phyloP scores from a whole-genome alignment of 2,113 vertebrate species.

The Glareola pratincola region DNA sequence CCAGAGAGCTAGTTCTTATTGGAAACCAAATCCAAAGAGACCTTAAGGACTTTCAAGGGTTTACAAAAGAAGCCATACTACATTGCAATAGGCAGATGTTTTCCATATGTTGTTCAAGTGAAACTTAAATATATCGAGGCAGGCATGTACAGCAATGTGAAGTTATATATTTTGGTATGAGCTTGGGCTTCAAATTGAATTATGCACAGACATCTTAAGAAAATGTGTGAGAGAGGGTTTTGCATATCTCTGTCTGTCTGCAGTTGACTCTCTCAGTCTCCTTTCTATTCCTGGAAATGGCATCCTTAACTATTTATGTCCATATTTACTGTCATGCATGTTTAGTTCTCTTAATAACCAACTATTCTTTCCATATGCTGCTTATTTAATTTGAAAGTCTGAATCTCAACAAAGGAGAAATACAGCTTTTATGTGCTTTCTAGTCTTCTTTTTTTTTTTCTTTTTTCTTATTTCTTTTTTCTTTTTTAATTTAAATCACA shows the following conservation, averaged over 20 bases:
- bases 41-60: slow-evolving; percentile 42
- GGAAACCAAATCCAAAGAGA: slow-evolving; percentile 53
- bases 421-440: not conserved
- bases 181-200: slow-evolving; percentile 61
- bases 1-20: slow-evolving; percentile 28
- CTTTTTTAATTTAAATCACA: not conserved
- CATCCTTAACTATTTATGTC: slow-evolving; percentile 39
- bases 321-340: slow-evolving; percentile 7
- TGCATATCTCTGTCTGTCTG: slow-evolving; percentile 38
- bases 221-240: slow-evolving; percentile 40
- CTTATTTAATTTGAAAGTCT: not conserved
- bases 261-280: slow-evolving; percentile 2
- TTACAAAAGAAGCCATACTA: slow-evolving; percentile 13
- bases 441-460: not conserved
- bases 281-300: slow-evolving; percentile 21
- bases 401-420: not conserved
- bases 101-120: slow-evolving; percentile 72
- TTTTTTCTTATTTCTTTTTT: not conserved
- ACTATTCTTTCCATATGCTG: slow-evolving; percentile 8
- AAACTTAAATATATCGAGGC: slow-evolving; percentile 44
- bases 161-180: slow-evolving; percentile 54
- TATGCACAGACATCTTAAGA: slow-evolving; percentile 48
- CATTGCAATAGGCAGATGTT: slow-evolving; percentile 66
- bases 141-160: slow-evolving; percentile 3
- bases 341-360: not conserved